Percentiles rank a stretch among this genome's conserved stretches.
Conservation (phyloP, 2,888 invertebrate species). For the Meganola albula region DNA sequence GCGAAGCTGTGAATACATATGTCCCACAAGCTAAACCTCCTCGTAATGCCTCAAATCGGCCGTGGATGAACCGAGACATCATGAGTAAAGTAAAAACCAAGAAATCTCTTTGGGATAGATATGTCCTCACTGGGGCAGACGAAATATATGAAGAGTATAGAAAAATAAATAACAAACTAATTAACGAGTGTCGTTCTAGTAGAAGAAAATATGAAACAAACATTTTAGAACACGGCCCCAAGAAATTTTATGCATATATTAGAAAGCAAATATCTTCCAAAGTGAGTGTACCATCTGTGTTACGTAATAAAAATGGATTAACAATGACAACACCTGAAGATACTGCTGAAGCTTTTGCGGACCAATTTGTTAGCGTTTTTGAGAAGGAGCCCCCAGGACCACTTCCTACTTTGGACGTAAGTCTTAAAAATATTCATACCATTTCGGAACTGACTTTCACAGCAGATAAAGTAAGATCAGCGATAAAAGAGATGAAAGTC, state of each 20-base stretch:
- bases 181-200: neutral
- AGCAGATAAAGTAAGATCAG: neutral
- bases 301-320: neutral
- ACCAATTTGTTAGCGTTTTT: neutral
- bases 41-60: neutral
- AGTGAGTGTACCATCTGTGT: neutral
- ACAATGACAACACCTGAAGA: neutral
- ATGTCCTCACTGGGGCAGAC: neutral
- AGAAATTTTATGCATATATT: neutral
- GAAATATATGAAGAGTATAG: neutral
- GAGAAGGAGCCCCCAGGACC: neutral
- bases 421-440: neutral
- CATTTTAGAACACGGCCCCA: neutral
- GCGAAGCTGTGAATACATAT: neutral
- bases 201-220: neutral
- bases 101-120: neutral
- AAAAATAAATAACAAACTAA: neutral
- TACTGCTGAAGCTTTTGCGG: neutral
- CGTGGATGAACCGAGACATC: neutral
- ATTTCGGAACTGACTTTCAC: neutral
- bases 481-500: neutral
- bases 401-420: neutral
- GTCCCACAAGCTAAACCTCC: neutral
- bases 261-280: neutral
- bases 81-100: neutral